A percentile compares a stretch with the other conserved stretches of the same genome.
Evolutionary conservation across 2,797 vertebrate genomes (phyloP).

Genomic region (Peromyscus attwateri): DNA sequence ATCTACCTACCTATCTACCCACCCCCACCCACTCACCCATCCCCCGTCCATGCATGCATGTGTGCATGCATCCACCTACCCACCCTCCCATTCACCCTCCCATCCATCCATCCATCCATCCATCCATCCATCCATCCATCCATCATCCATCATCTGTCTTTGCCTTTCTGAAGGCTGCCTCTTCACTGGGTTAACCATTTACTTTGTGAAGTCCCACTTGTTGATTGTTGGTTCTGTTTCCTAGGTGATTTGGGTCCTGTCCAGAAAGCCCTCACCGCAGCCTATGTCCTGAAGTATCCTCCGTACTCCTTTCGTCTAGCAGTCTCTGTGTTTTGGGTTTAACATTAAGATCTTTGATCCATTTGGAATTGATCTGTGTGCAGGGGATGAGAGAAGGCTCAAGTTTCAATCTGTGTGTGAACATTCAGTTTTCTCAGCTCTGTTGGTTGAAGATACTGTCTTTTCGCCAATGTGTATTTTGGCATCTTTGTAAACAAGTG

Average conservation of each 20-base stretch:
- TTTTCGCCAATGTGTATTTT: background rate
- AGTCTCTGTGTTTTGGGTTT: background rate
- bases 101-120: no score
- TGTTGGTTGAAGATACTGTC: background rate
- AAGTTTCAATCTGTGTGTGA: background rate
- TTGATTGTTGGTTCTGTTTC: background rate
- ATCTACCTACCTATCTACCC: no score
- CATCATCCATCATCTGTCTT: background rate
- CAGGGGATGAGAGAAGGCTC: background rate
- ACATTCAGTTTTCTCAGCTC: background rate
- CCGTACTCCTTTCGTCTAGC: background rate
- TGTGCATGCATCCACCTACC: background rate
- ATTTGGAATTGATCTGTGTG: slow-evolving; percentile 6
- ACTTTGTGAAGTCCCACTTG: background rate
- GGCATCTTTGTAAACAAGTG: background rate
- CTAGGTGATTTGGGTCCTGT: background rate
- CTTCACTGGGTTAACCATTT: background rate
- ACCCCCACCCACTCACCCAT: no score
- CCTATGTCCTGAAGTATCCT: background rate
- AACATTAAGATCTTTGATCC: background rate
- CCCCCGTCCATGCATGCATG: no score
- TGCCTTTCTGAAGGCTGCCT: background rate
- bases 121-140: background rate
- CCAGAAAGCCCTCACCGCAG: background rate
- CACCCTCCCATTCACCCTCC: no score